A percentile compares a stretch with the other conserved stretches of the same genome.
These are phyloP conservation scores for Nesometra sesokonis DNA, from an alignment of 35 echinoderm and acorn worm genomes.

Conservation along the genomic window DNA sequence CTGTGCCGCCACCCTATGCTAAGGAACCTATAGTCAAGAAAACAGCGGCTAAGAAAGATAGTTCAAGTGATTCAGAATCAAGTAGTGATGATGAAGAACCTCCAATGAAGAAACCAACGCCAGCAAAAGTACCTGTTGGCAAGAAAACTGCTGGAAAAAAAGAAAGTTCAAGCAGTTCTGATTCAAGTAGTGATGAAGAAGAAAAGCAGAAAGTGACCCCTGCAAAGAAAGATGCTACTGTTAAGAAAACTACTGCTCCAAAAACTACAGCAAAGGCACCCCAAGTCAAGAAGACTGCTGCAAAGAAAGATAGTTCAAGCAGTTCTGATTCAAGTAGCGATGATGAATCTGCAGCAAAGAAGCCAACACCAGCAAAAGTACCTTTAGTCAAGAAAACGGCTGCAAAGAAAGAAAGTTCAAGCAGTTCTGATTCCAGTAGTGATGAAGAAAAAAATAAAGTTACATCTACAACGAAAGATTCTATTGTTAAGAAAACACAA, in stretches of 20 bases:
- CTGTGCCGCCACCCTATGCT: neutral
- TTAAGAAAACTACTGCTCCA: neutral
- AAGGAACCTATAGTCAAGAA: neutral
- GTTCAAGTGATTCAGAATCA: conserved; percentile 19
- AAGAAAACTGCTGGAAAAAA: neutral
- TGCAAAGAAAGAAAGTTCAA: neutral
- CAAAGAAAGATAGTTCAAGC: neutral
- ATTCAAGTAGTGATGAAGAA: neutral
- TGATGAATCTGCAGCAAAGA: conserved; percentile 22
- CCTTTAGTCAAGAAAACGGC: neutral
- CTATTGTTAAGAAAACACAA: too few relatives aligned
- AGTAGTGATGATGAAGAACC: conserved; percentile 7
- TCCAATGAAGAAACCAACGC: neutral
- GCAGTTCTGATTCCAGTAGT: neutral
- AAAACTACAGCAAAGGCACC: neutral
- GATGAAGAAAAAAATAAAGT: conserved; percentile 3
- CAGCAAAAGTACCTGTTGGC: neutral
- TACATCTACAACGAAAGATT: neutral
- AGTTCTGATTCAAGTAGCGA: neutral
- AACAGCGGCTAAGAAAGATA: conserved; percentile 12
- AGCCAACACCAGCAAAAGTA: neutral
- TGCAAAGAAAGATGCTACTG: neutral
- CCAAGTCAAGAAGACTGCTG: conserved; percentile 2
- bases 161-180: neutral
- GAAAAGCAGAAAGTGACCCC: neutral